Percentiles rank a stretch among this genome's conserved stretches.
Conservation (phyloP, 2,797 vertebrate species). For the Capromys pilorides region DNA sequence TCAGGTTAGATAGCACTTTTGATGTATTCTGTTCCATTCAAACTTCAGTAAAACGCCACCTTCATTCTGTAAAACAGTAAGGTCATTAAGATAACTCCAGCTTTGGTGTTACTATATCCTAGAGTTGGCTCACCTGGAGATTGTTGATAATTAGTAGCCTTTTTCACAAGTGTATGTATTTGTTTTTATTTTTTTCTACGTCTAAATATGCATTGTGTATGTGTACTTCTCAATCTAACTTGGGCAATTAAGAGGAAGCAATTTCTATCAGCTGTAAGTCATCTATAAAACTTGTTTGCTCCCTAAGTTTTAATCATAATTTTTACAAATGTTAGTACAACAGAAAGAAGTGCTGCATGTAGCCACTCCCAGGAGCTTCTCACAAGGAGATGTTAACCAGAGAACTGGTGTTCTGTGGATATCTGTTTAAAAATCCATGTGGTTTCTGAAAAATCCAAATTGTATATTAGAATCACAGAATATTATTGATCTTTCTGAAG, state of each 20-base stretch:
- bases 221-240: neutral
- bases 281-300: neutral
- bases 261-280: neutral
- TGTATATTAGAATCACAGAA: conserved; percentile 10
- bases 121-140: neutral
- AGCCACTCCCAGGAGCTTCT: neutral
- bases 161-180: neutral
- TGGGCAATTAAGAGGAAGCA: neutral
- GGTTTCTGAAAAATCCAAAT: neutral
- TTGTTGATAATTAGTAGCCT: neutral
- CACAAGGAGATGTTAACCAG: neutral
- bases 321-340: neutral
- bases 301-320: conserved; percentile 4
- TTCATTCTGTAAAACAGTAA: neutral
- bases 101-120: neutral
- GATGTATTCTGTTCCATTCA: neutral
- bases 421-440: neutral
- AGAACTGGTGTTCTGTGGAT: neutral
- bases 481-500: neutral
- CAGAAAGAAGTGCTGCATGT: neutral
- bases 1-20: neutral
- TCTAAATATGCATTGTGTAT: neutral
- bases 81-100: neutral
- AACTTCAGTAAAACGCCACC: neutral
- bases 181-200: neutral